Base-by-base conservation (phyloP, 2,888 invertebrate genomes). In the Oscheius sp. region DNA sequence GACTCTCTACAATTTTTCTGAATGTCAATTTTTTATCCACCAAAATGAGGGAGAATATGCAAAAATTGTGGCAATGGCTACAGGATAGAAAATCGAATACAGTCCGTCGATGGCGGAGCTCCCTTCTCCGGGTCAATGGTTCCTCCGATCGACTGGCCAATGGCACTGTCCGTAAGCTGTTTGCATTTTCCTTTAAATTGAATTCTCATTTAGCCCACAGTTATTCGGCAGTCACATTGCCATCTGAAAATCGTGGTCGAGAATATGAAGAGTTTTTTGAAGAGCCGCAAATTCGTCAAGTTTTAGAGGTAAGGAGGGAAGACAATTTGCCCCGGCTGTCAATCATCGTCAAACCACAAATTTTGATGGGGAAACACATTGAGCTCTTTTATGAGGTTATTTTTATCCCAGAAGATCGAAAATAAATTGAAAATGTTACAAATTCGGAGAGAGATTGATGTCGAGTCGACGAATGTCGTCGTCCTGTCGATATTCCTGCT, bases 11-110 rank as follows among this genome's bases (percentile, higher is more conserved):
- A 2, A 13, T 21, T 63, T 21, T 23, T 9, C 16, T 41, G n/a
- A 63, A 29, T 49, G 27, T 27, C 27, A 9, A 13, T 12, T 25
- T 25, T n/a, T n/a, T 35, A 3, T 35, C 58, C 29, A n/a, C 12
- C 25, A 45, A 63, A 63, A 63, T 63, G 63, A 66, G 52, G 55
- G 71, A 71, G 70, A 73, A 45, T 45, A 85, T 85, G 85, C 78
- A 80, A 55, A 78, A 78, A 63, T 64, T 85, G 59, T 84, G 82
- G 84, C 78, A 85, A 49, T 85, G 85, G 85, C 77, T 85, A 63
- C 73, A 81, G 27, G 85, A 85, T 53, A 77, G 81, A 53, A 85
- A 85, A 72, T 77, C 84, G 55, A 82, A 83, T 59, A 83, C 85
- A 13, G 74, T 85, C 52, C 72, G 84, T 25, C 81, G 82, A 72